Evolutionary conservation across 2,113 vertebrate genomes (phyloP).

Genomic region (Sigmodon hispidus): DNA sequence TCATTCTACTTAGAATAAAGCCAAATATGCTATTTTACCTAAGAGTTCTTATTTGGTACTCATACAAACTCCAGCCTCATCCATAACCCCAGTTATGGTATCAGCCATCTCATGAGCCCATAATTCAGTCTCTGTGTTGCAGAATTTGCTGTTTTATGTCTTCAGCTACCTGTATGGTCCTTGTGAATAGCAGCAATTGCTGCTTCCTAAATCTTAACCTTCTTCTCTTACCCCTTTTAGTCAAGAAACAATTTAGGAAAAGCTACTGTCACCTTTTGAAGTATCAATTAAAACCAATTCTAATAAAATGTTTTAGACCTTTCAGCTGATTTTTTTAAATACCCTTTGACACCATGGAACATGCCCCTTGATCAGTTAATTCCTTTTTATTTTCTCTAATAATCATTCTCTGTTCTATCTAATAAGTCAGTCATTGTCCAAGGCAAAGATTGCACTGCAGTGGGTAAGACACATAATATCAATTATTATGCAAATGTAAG

Average conservation of each 20-base stretch:
- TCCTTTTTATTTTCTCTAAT: not conserved
- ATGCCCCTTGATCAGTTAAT: not conserved
- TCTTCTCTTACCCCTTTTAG: accelerated
- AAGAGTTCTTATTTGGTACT: accelerated
- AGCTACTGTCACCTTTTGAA: accelerated
- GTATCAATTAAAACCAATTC: not conserved
- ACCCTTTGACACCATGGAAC: not conserved
- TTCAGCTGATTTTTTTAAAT: too few species aligned
- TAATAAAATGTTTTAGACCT: not conserved
- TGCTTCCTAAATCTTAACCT: not conserved
- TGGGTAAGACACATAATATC: not conserved
- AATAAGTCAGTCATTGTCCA: not conserved
- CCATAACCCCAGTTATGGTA: accelerated
- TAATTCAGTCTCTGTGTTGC: not conserved
- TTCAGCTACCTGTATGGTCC: accelerated
- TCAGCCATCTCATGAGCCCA: accelerated
- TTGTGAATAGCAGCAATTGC: not conserved
- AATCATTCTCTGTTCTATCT: not conserved
- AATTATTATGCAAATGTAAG: not conserved
- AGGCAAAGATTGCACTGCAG: not conserved
- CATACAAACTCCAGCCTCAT: not conserved
- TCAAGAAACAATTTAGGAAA: not conserved
- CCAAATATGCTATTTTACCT: not conserved
- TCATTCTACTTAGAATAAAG: not conserved
- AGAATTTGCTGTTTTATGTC: not conserved